These are phyloP conservation scores for Hoplodrina blanda DNA, from an alignment of 2,888 invertebrate genomes.

Conservation along the genomic window DNA sequence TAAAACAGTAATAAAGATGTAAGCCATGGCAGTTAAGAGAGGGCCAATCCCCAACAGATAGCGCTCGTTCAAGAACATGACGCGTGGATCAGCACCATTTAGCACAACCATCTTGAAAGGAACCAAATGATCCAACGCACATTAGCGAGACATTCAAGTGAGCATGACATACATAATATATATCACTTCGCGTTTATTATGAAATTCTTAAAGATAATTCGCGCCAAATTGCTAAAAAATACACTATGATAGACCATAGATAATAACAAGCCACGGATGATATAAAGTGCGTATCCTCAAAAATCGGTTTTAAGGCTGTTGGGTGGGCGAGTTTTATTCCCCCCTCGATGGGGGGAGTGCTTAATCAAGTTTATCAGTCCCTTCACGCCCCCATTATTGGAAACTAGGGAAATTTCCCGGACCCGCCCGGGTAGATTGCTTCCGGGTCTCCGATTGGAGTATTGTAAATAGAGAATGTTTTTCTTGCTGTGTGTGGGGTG, in stretches of 20 bases:
- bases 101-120: too few species aligned
- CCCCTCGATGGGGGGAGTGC: conserved; percentile 63
- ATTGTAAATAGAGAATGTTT: conserved; percentile 61
- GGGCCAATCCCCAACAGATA: too few species aligned
- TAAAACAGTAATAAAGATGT: too few species aligned
- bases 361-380: conserved; percentile 76
- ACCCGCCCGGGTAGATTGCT: conserved; percentile 64
- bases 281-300: conserved; percentile 49
- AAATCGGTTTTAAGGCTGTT: conserved; percentile 66
- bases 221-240: too few species aligned
- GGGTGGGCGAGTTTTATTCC: conserved; percentile 61
- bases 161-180: too few species aligned
- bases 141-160: too few species aligned
- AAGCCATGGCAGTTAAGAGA: too few species aligned
- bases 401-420: conserved; percentile 67
- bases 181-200: too few species aligned
- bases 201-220: too few species aligned
- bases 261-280: conserved; percentile 41
- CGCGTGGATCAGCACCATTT: too few species aligned
- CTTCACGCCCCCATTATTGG: conserved; percentile 69
- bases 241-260: conserved; percentile 24
- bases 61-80: too few species aligned
- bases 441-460: conserved; percentile 63
- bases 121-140: too few species aligned
- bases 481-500: conserved; percentile 23